These are phyloP conservation scores for Lochmaea crataegi DNA, from an alignment of 2,888 invertebrate genomes.

Conservation along the genomic window DNA sequence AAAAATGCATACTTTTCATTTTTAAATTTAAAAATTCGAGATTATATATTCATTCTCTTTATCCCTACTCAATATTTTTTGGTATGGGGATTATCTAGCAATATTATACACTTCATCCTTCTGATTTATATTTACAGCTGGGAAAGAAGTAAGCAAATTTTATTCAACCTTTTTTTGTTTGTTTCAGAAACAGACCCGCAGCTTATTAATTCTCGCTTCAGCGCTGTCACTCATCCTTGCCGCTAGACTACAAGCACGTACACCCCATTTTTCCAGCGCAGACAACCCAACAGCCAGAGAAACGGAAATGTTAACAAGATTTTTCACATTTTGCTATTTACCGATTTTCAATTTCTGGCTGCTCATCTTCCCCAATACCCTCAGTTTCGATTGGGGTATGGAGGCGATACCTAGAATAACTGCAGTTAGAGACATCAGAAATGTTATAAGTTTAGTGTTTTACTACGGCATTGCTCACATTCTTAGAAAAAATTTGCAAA, in stretches of 20 bases:
- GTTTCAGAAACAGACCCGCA: constrained; percentile 78
- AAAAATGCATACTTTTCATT: no score
- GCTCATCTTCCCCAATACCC: constrained; percentile 84
- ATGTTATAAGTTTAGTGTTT: constrained; percentile 79
- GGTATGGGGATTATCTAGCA: no score
- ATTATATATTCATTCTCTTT: no score
- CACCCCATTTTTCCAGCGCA: constrained; percentile 89
- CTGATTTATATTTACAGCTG: constrained; percentile 19
- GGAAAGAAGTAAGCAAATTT: constrained; percentile 2
- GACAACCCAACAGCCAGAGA: constrained; percentile 97
- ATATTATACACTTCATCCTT: neutral
- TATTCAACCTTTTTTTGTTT: constrained; percentile 42
- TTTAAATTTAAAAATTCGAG: no score
- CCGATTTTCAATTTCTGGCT: constrained; percentile 92
- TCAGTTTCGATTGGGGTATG: constrained; percentile 99
- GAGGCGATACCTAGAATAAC: constrained; percentile 91
- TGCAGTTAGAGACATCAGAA: constrained; percentile 81
- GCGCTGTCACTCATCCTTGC: constrained; percentile 78
- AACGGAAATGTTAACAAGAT: constrained; percentile 80
- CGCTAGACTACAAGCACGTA: constrained; percentile 82
- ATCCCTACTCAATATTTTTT: no score
- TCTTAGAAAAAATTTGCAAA: constrained; percentile 53
- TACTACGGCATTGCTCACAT: constrained; percentile 67
- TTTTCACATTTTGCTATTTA: constrained; percentile 91
- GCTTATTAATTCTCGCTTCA: constrained; percentile 75